Evolutionary conservation across 64 coral and sea anemone species (phyloP), one percentile per base, ranked within the genome.

Genomic region (Montipora capricornis): DNA sequence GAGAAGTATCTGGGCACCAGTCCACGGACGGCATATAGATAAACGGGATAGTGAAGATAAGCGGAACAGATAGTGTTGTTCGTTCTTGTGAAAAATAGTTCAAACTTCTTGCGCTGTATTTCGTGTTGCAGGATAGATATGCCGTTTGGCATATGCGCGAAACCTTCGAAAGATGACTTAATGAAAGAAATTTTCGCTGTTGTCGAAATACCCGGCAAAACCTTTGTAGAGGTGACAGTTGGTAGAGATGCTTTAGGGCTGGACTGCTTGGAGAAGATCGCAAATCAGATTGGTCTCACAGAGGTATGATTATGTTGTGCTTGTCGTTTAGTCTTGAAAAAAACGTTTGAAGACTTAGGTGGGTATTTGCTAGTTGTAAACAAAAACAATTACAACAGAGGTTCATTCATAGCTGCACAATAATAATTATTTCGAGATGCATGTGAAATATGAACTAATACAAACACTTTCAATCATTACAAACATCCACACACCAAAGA

Each of bases 101-200:
- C 68, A n/a, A 71, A 71, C 7, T 22, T 66, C 20, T 64, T 71
- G 0, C 2, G 17, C n/a, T 11, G 45, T 85, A 48, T 45, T 85
- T 85, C 45, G 70, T 85, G 82, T 47, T 71, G 47, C 16, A 46
- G 8, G 82, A 85, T 67, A 85, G 82, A 68, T 85, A 85, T 85
- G 82, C 82, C 82, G 47, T 85, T 85, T 85, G 82, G 82, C 82
- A 85, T 85, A 85, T 85, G 82, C 66, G 15, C 62, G 19, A 85
- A 71, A 85, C 82, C 82, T 51, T 85, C 66, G 47, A 85, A 85
- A 85, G 82, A 85, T 71, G 61, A 85, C 20, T 49, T 70, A 70
- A 46, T 17, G 16, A 85, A 71, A 62, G 62, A 85, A 70, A 68
- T 85, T 50, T 50, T 17, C 47, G 16, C 66, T 17, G 61, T 69